Base-by-base conservation (phyloP, 2,113 vertebrate genomes). In the Craseonycteris thonglongyai region DNA sequence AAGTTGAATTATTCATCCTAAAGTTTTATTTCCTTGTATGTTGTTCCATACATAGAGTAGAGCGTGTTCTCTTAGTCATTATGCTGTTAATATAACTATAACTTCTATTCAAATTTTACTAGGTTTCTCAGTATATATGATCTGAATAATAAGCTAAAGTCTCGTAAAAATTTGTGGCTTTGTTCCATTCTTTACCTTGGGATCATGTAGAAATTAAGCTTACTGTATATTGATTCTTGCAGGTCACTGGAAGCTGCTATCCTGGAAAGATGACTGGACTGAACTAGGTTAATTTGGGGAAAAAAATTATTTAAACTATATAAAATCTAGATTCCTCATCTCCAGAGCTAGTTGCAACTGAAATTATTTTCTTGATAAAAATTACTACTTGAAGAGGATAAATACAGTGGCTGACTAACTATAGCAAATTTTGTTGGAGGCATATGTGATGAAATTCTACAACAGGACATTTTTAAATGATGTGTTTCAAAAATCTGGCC, bases 361-460 rank as follows among this genome's bases (percentile, higher is more conserved):
- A 76, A 94, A 83, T 94, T 76, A 71, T 96, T 97, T 61, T 35
- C 45, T 61, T 81, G 72, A 96, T 96, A 87, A 96, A 74, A 87
- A 38, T 30, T 95, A 81, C 63, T 78, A 33, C 66, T 81, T 96
- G 75, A 66, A n/a, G n/a, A 96, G 76, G 54, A 84, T 80, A 96
- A 95, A 97, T 40, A 95, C 4, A 90, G 21, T 22, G 82, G n/a
- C 87, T n/a, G 40, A 76, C 18, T 69, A 42, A 68, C 42, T 19
- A 49, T 4, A 45, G 11, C 1, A 68, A 63, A 3, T 42, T 95
- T 72, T 79, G 88, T 11, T 40, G 2, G 14, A 7, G 12, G 6
- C 12, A 71, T 90, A 97, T 49, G 38, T n/a, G 59, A 54, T 88
- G 79, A 96, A 94, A 74, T 96, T 96, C 92, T 96, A 4, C 28